Evolutionary conservation across 2,797 vertebrate species (phyloP).

Genomic region (Oreochromis grahami): DNA sequence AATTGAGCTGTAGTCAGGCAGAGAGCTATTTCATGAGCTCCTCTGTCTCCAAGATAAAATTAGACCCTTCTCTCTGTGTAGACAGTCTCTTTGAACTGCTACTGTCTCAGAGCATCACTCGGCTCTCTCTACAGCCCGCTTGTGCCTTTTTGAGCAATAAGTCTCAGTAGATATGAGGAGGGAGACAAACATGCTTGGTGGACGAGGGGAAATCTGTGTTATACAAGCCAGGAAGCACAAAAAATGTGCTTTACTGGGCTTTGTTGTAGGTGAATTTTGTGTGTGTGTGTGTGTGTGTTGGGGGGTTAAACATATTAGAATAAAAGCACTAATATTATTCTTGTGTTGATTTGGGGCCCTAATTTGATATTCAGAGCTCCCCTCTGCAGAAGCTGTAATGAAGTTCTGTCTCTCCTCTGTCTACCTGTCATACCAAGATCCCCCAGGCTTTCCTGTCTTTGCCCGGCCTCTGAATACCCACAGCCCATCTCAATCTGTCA

Average conservation of each 20-base stretch:
- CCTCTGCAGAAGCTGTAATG: constrained; percentile 32
- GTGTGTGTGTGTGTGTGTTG: neutral
- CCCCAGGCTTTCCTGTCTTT: constrained; percentile 64
- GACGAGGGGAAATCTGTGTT: constrained; percentile 27
- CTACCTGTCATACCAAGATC: constrained; percentile 65
- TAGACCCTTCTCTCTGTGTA: constrained; percentile 56
- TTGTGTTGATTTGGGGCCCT: constrained; percentile 3
- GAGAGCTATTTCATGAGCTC: constrained; percentile 65
- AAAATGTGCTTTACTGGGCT: neutral
- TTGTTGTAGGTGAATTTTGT: neutral
- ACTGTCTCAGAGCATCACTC: constrained; percentile 65
- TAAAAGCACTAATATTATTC: neutral
- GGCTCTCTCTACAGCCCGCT: constrained; percentile 52
- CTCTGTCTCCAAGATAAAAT: constrained; percentile 74
- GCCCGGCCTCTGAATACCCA: constrained; percentile 59
- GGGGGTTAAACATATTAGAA: neutral
- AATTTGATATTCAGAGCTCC: constrained; percentile 44
- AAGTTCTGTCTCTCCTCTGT: constrained; percentile 59
- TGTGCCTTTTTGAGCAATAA: constrained; percentile 53
- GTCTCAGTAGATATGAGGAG: constrained; percentile 43
- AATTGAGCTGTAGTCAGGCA: constrained; percentile 69
- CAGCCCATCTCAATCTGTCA: constrained; percentile 72
- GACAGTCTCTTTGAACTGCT: constrained; percentile 67
- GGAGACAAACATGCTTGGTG: constrained; percentile 36
- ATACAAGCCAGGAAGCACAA: neutral